Evolutionary conservation across 2,888 invertebrate species (phyloP), one percentile per base, ranked within the genome.

Genomic region (Disparrhopalites patrizii): DNA sequence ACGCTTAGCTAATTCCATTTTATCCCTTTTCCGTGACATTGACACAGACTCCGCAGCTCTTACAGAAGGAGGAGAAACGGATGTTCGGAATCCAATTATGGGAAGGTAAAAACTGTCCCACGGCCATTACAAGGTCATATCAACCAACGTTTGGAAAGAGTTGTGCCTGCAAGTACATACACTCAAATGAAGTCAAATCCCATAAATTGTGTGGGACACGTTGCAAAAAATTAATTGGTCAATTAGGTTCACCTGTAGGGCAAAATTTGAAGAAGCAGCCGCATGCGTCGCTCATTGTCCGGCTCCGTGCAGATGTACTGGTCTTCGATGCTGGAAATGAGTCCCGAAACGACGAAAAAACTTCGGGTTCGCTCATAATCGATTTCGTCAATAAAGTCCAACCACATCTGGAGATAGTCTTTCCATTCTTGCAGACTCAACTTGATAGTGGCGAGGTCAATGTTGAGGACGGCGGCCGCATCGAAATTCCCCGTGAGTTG

Each of bases 331-430:
- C 4, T 7, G 2, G 55, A 43, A 4, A 63, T 38, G 7, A 63
- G 15, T 7, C 63, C 63, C 1, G 43, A 3, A 1, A 30, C 15
- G 1, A 55, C 18, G 10, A 63, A 55, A 20, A 4, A 40, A 38
- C 40, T n/a, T 20, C 55, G 36, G 13, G 20, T 28, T 8, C 55
- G 30, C 25, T 15, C 18, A 33, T 63, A 63, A 2, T n/a, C 4
- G 1, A 57, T 40, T 27, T 40, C 25, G 13, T 31, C 38, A 7
- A 54, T 20, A 23, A 40, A 63, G 7, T 63, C 63, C 25, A 54
- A 28, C 63, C 63, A 63, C n/a, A 63, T 55, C 18, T 40, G n/a
- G 36, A 38, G 47, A 30, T 27, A 63, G 20, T 63, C 63, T 20
- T 20, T 7, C 55, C 55, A 63, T 18, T 63, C 63, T 1, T 8